These are phyloP conservation scores for Orgyia antiqua DNA, from an alignment of 2,888 invertebrate species.

Conservation along the genomic window DNA sequence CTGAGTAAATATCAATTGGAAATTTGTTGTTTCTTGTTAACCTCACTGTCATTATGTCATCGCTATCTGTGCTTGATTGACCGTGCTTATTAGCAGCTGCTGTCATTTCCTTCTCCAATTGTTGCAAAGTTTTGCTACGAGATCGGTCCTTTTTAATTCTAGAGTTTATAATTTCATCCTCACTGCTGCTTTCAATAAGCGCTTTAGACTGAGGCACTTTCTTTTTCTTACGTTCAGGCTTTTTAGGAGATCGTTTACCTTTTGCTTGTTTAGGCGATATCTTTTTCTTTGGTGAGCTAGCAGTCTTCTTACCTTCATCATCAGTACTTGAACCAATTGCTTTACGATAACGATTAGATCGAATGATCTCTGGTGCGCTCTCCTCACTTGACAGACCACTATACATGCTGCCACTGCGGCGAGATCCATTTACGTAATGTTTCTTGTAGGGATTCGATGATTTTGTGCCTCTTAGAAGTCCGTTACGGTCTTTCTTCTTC, in stretches of 20 bases:
- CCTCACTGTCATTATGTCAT: conserved; percentile 84
- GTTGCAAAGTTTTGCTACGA: conserved; percentile 80
- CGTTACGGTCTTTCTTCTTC: conserved; percentile 83
- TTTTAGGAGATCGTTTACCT: conserved; percentile 59
- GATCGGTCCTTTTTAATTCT: conserved; percentile 55
- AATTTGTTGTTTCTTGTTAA: conserved; percentile 76
- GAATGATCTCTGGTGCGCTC: conserved; percentile 58
- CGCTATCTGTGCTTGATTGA: conserved; percentile 86
- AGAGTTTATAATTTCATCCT: conserved; percentile 72
- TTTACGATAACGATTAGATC: conserved; percentile 49
- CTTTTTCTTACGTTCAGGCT: conserved; percentile 72
- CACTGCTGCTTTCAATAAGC: conserved; percentile 79
- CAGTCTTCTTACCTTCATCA: conserved; percentile 71
- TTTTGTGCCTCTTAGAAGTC: conserved; percentile 75
- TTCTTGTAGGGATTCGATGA: conserved; percentile 84
- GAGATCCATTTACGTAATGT: conserved; percentile 86
- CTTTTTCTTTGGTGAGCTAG: conserved; percentile 66
- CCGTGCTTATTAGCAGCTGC: conserved; percentile 74
- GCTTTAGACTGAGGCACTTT: conserved; percentile 65
- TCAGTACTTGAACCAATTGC: conserved; percentile 78
- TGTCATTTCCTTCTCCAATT: conserved; percentile 86
- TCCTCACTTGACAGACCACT: conserved; percentile 79
- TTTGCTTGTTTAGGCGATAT: conserved; percentile 57
- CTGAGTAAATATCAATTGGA: conserved; percentile 89
- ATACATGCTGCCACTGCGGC: conserved; percentile 81